These are phyloP conservation scores for Hetaerina americana DNA, from an alignment of 1,140 invertebrate genomes.

Conservation along the genomic window DNA sequence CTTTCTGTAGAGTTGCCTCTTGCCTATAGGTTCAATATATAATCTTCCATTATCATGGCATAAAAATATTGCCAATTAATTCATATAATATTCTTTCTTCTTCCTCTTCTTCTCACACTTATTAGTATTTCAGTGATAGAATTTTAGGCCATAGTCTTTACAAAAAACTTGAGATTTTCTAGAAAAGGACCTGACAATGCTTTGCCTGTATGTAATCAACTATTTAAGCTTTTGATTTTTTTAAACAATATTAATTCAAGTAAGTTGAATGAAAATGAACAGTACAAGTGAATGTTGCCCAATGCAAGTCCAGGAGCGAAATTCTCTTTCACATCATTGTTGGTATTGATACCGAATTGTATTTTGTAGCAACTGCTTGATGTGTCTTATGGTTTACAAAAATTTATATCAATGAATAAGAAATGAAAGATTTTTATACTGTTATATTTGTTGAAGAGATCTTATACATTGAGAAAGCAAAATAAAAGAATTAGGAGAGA, in stretches of 20 bases:
- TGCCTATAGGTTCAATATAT: too few species aligned
- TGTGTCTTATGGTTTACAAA: not conserved
- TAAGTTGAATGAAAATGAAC: not conserved
- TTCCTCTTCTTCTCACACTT: too few species aligned
- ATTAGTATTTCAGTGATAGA: not conserved
- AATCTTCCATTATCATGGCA: too few species aligned
- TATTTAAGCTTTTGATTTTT: too few species aligned
- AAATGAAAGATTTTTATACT: not conserved
- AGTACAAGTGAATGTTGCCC: not conserved
- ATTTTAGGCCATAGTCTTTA: not conserved
- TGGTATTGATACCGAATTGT: not conserved
- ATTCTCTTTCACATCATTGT: not conserved
- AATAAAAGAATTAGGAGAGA: not conserved
- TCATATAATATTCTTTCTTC: too few species aligned
- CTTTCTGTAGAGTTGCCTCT: too few species aligned
- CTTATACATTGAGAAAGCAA: not conserved
- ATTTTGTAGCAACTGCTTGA: not conserved
- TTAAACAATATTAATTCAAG: not conserved
- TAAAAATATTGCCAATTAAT: too few species aligned
- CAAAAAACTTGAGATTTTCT: not conserved
- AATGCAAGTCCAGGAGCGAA: not conserved
- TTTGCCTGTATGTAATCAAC: not conserved
- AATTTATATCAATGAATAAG: not conserved
- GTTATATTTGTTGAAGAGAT: not conserved
- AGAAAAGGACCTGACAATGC: not conserved